phyloP scores from a whole-genome alignment of 2,888 invertebrate genomes.

The Cephus sareptanus region DNA sequence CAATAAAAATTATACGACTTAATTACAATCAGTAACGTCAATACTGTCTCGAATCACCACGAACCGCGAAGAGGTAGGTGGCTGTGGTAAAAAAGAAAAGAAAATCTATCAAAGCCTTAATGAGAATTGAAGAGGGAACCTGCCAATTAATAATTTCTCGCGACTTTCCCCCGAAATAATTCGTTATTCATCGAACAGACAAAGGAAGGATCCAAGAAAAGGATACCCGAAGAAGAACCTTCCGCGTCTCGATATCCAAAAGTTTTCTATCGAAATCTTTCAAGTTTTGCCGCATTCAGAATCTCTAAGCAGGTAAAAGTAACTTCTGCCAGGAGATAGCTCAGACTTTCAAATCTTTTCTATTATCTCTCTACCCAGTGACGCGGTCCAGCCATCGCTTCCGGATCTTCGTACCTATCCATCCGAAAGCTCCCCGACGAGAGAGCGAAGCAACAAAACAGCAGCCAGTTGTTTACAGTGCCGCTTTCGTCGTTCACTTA shows the following conservation, averaged over 20 bases:
- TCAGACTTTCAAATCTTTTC: background rate
- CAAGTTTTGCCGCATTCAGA: background rate
- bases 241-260: background rate
- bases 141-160: background rate
- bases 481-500: background rate
- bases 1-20: background rate
- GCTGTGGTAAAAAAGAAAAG: no score
- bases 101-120: background rate
- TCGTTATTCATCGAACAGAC: background rate
- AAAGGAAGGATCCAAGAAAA: background rate
- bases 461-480: background rate
- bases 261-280: background rate
- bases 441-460: background rate
- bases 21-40: background rate
- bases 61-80: background rate
- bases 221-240: background rate
- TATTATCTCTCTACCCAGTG: background rate
- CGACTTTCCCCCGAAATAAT: background rate
- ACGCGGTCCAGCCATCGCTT: background rate
- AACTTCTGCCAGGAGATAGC: background rate
- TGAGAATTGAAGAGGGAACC: background rate
- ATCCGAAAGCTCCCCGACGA: background rate
- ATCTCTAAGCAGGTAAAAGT: background rate
- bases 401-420: background rate
- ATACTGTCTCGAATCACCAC: background rate